phyloP scores from a whole-genome alignment of 1,140 invertebrate species.

The Heliconius hewitsoni region DNA sequence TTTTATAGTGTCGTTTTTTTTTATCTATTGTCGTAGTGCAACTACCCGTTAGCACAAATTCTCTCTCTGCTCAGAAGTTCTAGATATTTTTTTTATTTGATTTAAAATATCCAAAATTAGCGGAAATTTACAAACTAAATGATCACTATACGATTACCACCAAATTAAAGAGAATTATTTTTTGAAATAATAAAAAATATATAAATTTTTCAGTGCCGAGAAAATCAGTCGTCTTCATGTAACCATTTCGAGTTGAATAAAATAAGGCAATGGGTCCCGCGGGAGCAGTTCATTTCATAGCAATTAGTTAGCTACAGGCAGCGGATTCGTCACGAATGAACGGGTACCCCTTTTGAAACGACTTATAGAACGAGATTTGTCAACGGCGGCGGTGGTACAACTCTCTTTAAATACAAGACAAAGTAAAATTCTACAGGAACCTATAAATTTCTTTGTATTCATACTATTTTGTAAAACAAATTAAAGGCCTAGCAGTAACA shows the following conservation, averaged over 20 bases:
- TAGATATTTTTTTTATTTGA: no score
- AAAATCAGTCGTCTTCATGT: not conserved
- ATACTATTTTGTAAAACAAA: not conserved
- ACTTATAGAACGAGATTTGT: conserved; percentile 17
- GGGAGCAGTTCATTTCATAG: conserved; percentile 73
- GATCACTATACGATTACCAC: not conserved
- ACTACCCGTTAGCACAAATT: no score
- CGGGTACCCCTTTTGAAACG: conserved; percentile 68
- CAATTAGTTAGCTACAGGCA: conserved; percentile 77
- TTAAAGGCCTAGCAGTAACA: no score
- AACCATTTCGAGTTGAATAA: conserved; percentile 72
- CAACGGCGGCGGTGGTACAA: not conserved
- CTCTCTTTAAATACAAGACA: not conserved
- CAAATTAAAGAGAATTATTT: not conserved
- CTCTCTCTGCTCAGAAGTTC: no score
- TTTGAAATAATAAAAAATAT: not conserved
- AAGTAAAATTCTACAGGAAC: not conserved
- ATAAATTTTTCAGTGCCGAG: not conserved
- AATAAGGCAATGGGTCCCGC: conserved; percentile 62
- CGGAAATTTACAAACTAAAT: not conserved
- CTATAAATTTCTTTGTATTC: not conserved
- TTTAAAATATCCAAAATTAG: no score
- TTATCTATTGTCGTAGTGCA: not conserved
- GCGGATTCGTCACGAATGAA: conserved; percentile 74
- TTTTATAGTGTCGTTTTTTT: not conserved